Evolutionary conservation across 2,113 vertebrate species (phyloP).

Genomic region (Nymphicus hollandicus): DNA sequence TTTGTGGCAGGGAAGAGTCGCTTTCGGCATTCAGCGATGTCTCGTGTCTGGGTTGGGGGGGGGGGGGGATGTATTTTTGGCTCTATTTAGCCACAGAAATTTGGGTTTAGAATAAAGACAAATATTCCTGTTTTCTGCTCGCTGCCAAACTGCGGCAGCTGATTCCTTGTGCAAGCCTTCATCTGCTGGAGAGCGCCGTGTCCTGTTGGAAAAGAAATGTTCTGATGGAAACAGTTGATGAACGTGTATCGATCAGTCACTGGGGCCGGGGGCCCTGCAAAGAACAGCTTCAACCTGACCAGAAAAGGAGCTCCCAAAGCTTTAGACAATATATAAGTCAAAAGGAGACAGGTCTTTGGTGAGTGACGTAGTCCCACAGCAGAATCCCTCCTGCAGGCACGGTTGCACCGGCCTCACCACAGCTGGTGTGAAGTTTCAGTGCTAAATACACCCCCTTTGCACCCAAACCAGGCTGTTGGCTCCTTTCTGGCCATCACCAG

Average conservation of each 20-base stretch:
- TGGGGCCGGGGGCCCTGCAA: background rate
- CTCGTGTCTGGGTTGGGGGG: background rate
- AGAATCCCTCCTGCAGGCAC: background rate
- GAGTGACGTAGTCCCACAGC: background rate
- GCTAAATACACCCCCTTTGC: background rate
- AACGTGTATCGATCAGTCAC: background rate
- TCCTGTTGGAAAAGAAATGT: constrained; percentile 32
- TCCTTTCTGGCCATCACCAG: background rate
- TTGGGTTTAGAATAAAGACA: constrained; percentile 36
- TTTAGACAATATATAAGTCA: background rate
- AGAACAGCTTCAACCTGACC: background rate
- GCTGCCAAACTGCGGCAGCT: constrained; percentile 34
- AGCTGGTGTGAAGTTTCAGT: background rate
- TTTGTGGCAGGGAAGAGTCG: background rate
- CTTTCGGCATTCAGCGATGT: background rate
- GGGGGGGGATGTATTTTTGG: constrained; percentile 39
- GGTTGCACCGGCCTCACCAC: accelerated
- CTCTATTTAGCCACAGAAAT: constrained; percentile 43
- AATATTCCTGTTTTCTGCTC: background rate
- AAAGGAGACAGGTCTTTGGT: background rate
- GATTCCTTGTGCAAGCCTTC: constrained; percentile 28
- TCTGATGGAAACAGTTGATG: background rate
- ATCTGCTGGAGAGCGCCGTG: background rate
- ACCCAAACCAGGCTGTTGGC: background rate
- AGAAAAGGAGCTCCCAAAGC: background rate